A percentile compares a stretch with the other conserved stretches of the same genome.
These are phyloP conservation scores for Beroe ovata DNA, from an alignment of 37 sponge, comb jelly and placozoan genomes.

Conservation along the genomic window DNA sequence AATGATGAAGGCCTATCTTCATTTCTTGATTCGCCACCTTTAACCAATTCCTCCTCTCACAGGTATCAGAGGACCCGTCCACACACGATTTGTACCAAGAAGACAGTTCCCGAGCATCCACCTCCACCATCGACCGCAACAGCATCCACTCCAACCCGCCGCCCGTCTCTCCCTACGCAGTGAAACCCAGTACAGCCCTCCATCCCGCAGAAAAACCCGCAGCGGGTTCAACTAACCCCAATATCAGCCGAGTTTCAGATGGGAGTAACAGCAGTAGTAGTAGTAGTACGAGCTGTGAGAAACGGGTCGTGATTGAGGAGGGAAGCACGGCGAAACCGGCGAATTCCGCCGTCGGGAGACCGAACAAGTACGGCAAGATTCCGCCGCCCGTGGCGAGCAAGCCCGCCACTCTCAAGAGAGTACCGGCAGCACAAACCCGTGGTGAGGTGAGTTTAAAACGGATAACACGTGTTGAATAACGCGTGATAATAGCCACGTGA, in stretches of 20 bases:
- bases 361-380: constrained; percentile 41
- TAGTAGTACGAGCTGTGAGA: too few species aligned
- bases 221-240: too few species aligned
- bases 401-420: constrained; percentile 50
- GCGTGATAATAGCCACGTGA: too few species aligned
- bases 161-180: constrained; percentile 54
- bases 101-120: constrained; percentile 2
- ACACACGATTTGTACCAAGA: not conserved
- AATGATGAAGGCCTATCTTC: too few species aligned
- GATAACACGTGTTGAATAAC: too few species aligned
- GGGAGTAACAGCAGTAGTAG: too few species aligned
- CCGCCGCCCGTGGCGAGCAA: constrained; percentile 32
- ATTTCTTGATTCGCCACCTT: too few species aligned
- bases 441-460: constrained; percentile 65
- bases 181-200: not conserved
- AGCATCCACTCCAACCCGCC: constrained; percentile 65
- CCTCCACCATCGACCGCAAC: constrained; percentile 47
- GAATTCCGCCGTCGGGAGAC: not conserved
- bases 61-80: not conserved
- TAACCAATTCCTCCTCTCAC: too few species aligned
- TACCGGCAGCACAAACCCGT: not conserved
- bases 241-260: too few species aligned
- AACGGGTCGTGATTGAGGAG: too few species aligned
- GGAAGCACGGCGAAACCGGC: too few species aligned
- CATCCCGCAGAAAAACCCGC: too few species aligned